Percentiles rank a stretch among this genome's conserved stretches.
Conservation (phyloP, 2,113 vertebrate genomes). For the Pterophyllum scalare region DNA sequence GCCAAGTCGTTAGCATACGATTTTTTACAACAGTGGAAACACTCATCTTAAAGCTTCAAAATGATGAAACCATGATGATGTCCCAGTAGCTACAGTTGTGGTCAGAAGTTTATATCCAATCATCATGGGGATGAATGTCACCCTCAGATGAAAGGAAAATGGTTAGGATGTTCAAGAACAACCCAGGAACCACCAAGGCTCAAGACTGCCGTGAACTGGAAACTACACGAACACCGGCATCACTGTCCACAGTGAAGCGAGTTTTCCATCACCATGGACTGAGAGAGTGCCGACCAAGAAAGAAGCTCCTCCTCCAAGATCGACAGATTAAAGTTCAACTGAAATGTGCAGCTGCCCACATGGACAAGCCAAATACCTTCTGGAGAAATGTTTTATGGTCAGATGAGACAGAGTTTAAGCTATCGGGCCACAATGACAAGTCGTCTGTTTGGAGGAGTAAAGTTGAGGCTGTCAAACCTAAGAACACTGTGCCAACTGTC, state of each 20-base stretch:
- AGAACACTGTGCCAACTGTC: too few relatives aligned
- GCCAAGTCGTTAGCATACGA: too few relatives aligned
- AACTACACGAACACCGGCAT: neutral
- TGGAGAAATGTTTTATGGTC: neutral
- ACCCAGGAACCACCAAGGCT: neutral
- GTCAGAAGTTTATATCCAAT: neutral
- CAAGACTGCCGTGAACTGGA: neutral
- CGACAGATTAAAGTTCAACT: neutral
- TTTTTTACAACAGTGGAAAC: too few relatives aligned
- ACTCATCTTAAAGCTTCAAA: too few relatives aligned
- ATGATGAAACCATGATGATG: too few relatives aligned
- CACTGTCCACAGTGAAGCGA: neutral
- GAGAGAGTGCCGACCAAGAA: neutral
- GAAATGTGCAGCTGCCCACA: neutral
- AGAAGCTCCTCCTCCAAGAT: rapidly evolving
- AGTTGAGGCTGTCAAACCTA: neutral
- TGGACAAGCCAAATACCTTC: neutral
- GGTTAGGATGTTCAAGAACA: neutral
- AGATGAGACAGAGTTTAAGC: neutral
- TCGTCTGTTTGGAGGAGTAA: neutral
- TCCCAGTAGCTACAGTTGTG: too few relatives aligned
- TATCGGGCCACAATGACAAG: neutral
- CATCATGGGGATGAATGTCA: neutral
- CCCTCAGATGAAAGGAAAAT: neutral
- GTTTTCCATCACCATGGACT: neutral